These are phyloP conservation scores for Cylindroiulus punctatus DNA, from an alignment of 2,888 invertebrate species.

Conservation along the genomic window DNA sequence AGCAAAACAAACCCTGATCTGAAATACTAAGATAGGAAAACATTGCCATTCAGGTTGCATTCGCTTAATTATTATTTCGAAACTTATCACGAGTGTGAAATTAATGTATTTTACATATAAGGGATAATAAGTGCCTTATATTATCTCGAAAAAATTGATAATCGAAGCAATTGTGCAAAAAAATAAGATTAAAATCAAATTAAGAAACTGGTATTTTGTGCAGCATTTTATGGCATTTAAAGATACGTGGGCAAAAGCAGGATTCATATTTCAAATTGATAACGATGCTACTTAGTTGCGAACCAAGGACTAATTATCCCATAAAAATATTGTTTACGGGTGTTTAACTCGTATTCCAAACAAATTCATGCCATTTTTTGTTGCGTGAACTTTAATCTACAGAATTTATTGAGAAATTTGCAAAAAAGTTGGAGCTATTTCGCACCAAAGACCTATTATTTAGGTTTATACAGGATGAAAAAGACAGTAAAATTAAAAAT, in stretches of 20 bases:
- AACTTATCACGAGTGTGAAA: neutral
- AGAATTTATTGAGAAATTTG: neutral
- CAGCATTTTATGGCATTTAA: neutral
- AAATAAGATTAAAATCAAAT: slow-evolving; percentile 2
- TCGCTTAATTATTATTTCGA: neutral
- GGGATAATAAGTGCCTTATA: neutral
- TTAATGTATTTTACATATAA: neutral
- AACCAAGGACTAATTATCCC: slow-evolving; percentile 4
- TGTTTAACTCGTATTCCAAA: neutral
- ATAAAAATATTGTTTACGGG: neutral
- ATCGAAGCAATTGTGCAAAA: slow-evolving; percentile 6
- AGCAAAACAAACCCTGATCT: neutral
- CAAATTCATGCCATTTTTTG: neutral
- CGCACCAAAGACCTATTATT: neutral
- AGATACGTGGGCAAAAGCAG: neutral
- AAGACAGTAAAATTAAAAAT: no score
- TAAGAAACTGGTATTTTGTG: slow-evolving; percentile 22
- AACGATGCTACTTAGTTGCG: neutral
- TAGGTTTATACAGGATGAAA: neutral
- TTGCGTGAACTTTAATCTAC: neutral
- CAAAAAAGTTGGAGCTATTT: neutral
- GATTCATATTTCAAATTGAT: slow-evolving; percentile 23
- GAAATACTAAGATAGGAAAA: neutral
- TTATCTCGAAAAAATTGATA: neutral
- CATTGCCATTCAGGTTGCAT: neutral